Base-by-base conservation (phyloP, 2,888 invertebrate species). In the Drosophila demipolita region DNA sequence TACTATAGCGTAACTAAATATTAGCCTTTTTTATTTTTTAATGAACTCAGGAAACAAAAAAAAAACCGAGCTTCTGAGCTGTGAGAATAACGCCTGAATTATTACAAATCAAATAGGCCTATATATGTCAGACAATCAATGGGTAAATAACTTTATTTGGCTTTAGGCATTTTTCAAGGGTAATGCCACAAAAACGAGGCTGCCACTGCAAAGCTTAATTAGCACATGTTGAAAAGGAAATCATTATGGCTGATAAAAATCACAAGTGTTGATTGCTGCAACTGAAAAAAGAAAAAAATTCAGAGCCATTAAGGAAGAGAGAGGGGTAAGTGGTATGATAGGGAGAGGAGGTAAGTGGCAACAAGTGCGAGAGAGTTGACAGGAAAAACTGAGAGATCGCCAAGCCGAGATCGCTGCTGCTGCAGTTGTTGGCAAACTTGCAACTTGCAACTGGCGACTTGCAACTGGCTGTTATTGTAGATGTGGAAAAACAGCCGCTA, bases 1-100 rank as follows among this genome's bases (percentile, higher is more conserved):
- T n/a, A 42, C n/a, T 42, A n/a, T 20, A 6, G 42, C 20, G 12
- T 1, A 12, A 20, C 42, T 20, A 6, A 11, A 42, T 20, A n/a
- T 20, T 11, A 20, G 1, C 20, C 20, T 20, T 42, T 20, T 3
- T 20, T 12, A 3, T 42, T 11, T 20, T 42, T 12, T 20, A 42
- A 42, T 42, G 6, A 1, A 42, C 11, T 42, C 20, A 42, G 12
- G 6, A 42, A 42, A 42, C 40, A 42, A 4, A 4, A 26, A 26
- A 26, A 26, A 50, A 52, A 8, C 12, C 20, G 15, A n/a, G 65
- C 53, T 36, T 52, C 59, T 58, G 12, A 83, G 78, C 82, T 82
- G 75, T 72, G 66, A 65, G 61, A 90, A 91, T 90, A 92, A 91
- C 92, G 92, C 90, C 86, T 90, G 92, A 91, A 89, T 92, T 91